A percentile compares a stretch with the other conserved stretches of the same genome.
Conservation (phyloP, 2,888 invertebrate species). For the Colletes collaris region DNA sequence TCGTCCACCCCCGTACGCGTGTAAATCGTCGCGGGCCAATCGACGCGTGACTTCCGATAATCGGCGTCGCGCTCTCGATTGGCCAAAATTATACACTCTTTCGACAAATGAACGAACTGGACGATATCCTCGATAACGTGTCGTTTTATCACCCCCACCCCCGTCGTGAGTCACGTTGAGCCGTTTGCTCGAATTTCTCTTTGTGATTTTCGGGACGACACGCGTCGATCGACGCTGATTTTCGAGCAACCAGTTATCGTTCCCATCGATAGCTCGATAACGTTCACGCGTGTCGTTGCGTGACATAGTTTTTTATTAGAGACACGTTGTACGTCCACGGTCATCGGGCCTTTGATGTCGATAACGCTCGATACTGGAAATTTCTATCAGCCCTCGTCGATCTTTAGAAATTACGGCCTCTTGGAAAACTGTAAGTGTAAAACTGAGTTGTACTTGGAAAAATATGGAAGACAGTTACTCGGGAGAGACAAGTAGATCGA, state of each 20-base stretch:
- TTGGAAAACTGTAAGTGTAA: too few species aligned
- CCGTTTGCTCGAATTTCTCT: constrained; percentile 9
- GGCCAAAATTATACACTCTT: constrained; percentile 34
- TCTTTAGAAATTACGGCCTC: constrained; percentile 25
- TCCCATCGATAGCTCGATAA: constrained; percentile 12
- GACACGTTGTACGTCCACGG: constrained; percentile 8
- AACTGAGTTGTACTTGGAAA: too few species aligned
- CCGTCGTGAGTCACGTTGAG: neutral
- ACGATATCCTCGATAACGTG: constrained; percentile 31
- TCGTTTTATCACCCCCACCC: neutral
- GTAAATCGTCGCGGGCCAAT: constrained; percentile 29
- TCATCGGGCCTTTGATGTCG: constrained; percentile 52
- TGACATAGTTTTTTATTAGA: neutral
- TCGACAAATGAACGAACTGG: constrained; percentile 27
- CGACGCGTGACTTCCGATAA: constrained; percentile 40
- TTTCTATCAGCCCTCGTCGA: constrained; percentile 50
- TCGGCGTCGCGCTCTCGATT: constrained; percentile 47
- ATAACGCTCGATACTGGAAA: constrained; percentile 54
- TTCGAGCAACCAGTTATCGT: neutral
- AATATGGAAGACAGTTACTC: too few species aligned
- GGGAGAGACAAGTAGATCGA: too few species aligned
- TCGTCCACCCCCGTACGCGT: constrained; percentile 9
- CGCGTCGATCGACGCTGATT: constrained; percentile 19
- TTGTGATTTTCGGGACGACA: neutral
- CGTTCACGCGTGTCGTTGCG: too few species aligned